Percentiles rank a stretch among this genome's conserved stretches.
Conservation (phyloP, 2,888 invertebrate species). For the Andrena hattorfiana region DNA sequence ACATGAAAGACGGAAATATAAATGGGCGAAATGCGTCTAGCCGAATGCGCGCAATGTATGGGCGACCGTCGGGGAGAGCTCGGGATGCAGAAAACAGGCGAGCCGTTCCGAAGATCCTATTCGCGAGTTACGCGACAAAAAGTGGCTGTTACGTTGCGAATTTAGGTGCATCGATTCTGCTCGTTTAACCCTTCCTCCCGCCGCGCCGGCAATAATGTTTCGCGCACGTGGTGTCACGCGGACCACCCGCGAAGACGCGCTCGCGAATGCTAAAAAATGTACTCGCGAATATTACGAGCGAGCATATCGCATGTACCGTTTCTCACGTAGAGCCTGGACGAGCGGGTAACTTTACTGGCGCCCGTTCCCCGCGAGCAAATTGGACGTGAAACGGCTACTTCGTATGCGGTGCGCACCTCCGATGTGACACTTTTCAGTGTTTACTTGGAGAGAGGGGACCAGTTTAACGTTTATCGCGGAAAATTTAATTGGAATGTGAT, state of each 20-base stretch:
- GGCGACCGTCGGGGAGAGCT: neutral
- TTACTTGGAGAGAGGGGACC: neutral
- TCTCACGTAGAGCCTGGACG: constrained; percentile 25
- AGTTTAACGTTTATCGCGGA: constrained; percentile 4
- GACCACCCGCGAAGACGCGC: constrained; percentile 7
- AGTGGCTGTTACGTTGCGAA: constrained; percentile 11
- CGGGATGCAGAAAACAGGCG: constrained; percentile 10
- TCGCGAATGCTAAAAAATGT: constrained; percentile 40
- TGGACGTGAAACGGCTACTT: constrained; percentile 39
- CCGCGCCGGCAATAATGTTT: neutral
- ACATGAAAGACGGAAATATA: constrained; percentile 61
- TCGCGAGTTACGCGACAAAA: constrained; percentile 41
- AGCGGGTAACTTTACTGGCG: constrained; percentile 31
- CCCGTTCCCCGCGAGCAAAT: constrained; percentile 32
- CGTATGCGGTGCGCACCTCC: constrained; percentile 14
- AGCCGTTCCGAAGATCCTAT: constrained; percentile 39
- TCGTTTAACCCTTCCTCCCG: neutral
- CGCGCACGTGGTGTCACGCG: constrained; percentile 1
- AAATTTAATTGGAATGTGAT: constrained; percentile 18
- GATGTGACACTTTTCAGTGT: constrained; percentile 21
- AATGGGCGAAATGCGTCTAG: constrained; percentile 47
- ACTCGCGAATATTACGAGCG: constrained; percentile 38
- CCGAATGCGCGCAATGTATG: constrained; percentile 30
- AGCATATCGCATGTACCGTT: constrained; percentile 18
- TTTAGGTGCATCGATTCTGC: constrained; percentile 28